Base-by-base conservation (phyloP, 2,113 vertebrate species). In the Maccullochella peelii region DNA sequence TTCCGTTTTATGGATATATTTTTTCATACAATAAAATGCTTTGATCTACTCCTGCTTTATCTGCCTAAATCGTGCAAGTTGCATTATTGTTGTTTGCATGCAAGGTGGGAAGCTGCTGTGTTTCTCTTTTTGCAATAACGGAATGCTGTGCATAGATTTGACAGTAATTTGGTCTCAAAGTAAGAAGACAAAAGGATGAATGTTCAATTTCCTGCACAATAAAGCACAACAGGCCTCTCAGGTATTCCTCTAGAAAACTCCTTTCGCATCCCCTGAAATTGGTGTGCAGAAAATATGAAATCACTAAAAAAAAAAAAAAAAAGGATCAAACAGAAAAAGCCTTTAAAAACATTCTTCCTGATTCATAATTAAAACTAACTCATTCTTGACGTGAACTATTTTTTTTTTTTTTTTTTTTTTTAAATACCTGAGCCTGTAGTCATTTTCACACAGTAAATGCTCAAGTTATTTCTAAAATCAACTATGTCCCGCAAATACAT, bases 1-100 rank as follows among this genome's bases (percentile, higher is more conserved):
- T 80, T 90, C 94, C 91, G 87, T 93, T 96, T 95, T 94, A 94
- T 93, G 58, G 82, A 87, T 85, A 83, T 88, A 86, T 92, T 94
- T 92, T 92, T 94, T 88, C 83, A 92, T 88, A 86, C 82, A 95
- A 94, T 94, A 93, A 94, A 93, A 90, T 79, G 2, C 12, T 89
- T 87, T 86, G 38, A 83, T 88, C 79, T 87, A 85, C 36, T 79
- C 47, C 33, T n/a, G n/a, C n/a, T 59, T 50, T 7, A n/a, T 78
- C 66, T 15, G 15, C 15, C 27, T 65, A 1, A 69, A 20, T 20
- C 47, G 14, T 58, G 52, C 27, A n/a, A 52, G 15, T 23, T 57
- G n/a, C 50, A 65, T 83, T 55, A 38, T 15, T 55, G 15, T 63
- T 57, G 23, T 63, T 21, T 69, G 52, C 21, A 74, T 83, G 47